Percentiles rank a stretch among this genome's conserved stretches.
Evolutionary conservation across 2,888 invertebrate genomes (phyloP).

Genomic region (Morpho helenor): DNA sequence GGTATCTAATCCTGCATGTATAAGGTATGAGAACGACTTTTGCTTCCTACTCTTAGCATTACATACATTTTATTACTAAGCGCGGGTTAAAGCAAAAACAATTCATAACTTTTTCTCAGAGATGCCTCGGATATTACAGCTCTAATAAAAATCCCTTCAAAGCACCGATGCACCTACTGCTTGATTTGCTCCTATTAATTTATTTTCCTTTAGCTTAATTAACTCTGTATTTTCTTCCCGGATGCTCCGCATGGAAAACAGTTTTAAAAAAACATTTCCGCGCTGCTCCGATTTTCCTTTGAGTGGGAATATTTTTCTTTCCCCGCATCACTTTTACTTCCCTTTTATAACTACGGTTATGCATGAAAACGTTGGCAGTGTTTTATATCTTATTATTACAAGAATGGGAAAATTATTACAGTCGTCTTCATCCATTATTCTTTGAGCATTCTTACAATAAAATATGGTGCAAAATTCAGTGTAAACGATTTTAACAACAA

Average conservation of each 20-base stretch:
- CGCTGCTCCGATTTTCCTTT: conserved; percentile 11
- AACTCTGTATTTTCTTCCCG: conserved; percentile 26
- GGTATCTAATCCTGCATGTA: too few relatives aligned
- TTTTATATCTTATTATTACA: conserved; percentile 13
- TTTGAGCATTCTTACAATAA: conserved; percentile 3
- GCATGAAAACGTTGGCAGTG: conserved; percentile 12
- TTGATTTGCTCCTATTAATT: conserved; percentile 14
- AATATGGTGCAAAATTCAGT: not conserved
- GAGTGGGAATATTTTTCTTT: conserved; percentile 22
- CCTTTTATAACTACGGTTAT: conserved; percentile 10
- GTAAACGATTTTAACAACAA: too few relatives aligned
- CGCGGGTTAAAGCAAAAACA: too few relatives aligned
- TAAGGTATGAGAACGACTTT: too few relatives aligned
- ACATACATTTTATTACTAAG: too few relatives aligned
- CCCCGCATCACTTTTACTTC: conserved; percentile 16
- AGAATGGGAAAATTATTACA: conserved; percentile 10
- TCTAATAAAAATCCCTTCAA: too few relatives aligned
- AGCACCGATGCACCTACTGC: too few relatives aligned
- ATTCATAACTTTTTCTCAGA: too few relatives aligned
- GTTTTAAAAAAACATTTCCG: conserved; percentile 38
- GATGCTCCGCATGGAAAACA: conserved; percentile 32
- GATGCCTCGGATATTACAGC: too few relatives aligned
- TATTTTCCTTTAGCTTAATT: conserved; percentile 26
- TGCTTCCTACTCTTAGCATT: too few relatives aligned
- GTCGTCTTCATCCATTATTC: conserved; percentile 1